Base-by-base conservation (phyloP, 2,888 invertebrate species). In the Platyscelio sp. region DNA sequence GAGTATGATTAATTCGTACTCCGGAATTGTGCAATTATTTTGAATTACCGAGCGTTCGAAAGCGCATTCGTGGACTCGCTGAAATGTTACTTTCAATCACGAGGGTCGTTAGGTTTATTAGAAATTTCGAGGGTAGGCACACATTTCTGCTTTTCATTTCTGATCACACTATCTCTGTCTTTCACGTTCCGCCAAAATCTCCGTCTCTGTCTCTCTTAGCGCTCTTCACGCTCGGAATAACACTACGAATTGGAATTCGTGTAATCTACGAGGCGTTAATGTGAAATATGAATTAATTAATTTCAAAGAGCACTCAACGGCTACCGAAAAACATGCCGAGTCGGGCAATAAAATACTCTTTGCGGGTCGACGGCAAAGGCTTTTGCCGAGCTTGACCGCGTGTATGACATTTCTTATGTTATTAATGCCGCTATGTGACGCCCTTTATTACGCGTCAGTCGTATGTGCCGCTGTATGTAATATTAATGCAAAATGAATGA, bases 81-180 rank as follows among this genome's bases (percentile, higher is more conserved):
- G 90, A 91, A 91, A 92, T 92, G 93, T 92, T 92, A 92, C 92
- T 93, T 93, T 93, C 93, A 92, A 93, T 93, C 92, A 92, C 91
- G 91, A 91, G 93, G 93, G 91, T 93, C 93, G 92, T 93, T 93
- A 92, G 90, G 90, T 91, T 92, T 92, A 91, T 93, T 92, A 93
- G 91, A 92, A 92, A 93, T 92, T 92, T 92, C 91, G 89, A 83
- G 89, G 81, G 81, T 85, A 88, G 86, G 83, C 89, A 88, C 60
- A 63, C 89, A 86, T 60, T 68, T 40, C n/a, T n/a, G n/a, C n/a
- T n/a, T n/a, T n/a, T n/a, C n/a, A n/a, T n/a, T n/a, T n/a, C n/a
- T n/a, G n/a, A n/a, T n/a, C n/a, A n/a, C n/a, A n/a, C n/a, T n/a
- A n/a, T n/a, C n/a, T 68, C 51, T 56, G 67, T 58, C 22, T 87